phyloP scores from a whole-genome alignment of 2,797 vertebrate genomes.

The Acanthis flammea region DNA sequence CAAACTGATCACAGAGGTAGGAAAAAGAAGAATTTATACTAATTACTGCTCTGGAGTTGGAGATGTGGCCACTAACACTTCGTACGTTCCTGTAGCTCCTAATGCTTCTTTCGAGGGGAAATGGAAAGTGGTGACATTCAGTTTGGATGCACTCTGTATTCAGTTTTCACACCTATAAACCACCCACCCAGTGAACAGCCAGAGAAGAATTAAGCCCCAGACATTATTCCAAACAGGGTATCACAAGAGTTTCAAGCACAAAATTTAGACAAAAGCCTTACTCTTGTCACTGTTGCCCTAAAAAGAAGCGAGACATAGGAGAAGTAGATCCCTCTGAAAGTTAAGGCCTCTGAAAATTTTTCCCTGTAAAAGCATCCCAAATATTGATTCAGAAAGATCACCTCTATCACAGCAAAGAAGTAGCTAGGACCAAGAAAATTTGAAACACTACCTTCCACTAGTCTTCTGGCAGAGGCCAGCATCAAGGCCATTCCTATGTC shows the following conservation, averaged over 20 bases:
- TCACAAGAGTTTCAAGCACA: neutral
- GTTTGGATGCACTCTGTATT: neutral
- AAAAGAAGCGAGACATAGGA: neutral
- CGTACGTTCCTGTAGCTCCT: neutral
- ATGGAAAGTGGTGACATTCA: neutral
- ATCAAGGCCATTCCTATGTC: conserved; percentile 80
- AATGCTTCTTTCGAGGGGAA: neutral
- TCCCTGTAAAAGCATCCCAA: neutral
- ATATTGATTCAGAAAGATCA: neutral
- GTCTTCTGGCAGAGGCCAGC: conserved; percentile 78
- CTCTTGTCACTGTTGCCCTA: neutral
- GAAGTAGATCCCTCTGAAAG: neutral
- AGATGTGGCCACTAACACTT: neutral
- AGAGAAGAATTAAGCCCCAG: neutral
- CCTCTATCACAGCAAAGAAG: neutral
- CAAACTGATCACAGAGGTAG: neutral
- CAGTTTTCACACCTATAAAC: neutral
- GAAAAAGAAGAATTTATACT: neutral
- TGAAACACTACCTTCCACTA: conserved; percentile 75
- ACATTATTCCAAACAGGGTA: neutral
- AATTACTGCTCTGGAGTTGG: neutral
- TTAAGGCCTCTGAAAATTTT: neutral
- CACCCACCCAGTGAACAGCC: neutral
- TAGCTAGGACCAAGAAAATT: neutral
- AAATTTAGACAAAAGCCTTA: neutral